Base-by-base conservation (phyloP, 2,888 invertebrate genomes). In the Sinohyriopsis cumingii region DNA sequence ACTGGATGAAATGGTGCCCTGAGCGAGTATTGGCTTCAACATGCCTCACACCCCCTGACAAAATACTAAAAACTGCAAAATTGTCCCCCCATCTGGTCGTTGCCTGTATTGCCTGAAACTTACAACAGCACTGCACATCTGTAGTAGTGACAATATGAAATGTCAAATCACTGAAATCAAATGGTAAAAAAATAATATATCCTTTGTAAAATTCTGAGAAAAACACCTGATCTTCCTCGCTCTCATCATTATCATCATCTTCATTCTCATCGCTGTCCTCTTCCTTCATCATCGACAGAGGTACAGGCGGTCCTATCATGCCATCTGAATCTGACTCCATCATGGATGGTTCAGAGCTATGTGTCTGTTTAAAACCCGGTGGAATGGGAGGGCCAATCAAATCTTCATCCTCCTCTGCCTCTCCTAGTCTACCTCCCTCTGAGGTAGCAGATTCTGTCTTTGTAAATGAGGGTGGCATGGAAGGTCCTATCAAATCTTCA, bases 251-350 rank as follows among this genome's bases (percentile, higher is more conserved):
- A 25, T 80, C 79, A 22, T 81, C 81, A 20, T 82, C 80, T 45
- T 80, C 81, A 18, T 78, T 80, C 53, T 84, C 84, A 53, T 70
- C 77, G 56, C 81, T 70, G n/a, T 73, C 67, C 18, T 61, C 57
- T 54, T 33, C 53, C 33, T 54, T 56, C 3, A 53, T 61, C 6
- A 66, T 53, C 25, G 62, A 20, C 19, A 80, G 71, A 7, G 80
- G 82, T 19, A 82, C 33, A 54, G 81, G 79, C 12, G 82, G 81
- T 12, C 83, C 82, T 28, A 76, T 73, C 61, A 76, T 69, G 12
- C 82, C 86, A 62, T 79, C 82, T 55, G 85, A 86, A 70, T 86
- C 88, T 22, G 87, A 88, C 53, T 56, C 28, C 9, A 15, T 45
- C 15, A 0, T 15, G 15, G 45, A 45, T 15, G 45, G 45, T 45